Evolutionary conservation across 1,140 invertebrate species (phyloP), one percentile per base, ranked within the genome.

Genomic region (Brachionus asplanchnoidis): DNA sequence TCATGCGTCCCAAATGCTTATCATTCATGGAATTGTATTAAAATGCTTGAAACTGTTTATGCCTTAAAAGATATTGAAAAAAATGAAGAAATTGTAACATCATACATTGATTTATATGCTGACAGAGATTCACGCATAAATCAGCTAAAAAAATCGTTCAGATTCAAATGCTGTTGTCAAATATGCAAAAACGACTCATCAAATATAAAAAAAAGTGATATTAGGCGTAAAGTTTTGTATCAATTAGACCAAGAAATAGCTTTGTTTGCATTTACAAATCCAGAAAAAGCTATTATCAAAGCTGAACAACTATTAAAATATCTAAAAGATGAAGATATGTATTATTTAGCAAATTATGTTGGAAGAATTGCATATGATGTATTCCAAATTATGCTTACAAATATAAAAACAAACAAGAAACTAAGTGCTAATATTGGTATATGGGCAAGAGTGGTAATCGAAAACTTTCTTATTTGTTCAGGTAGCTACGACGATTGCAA

Each of bases 191-290:
- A 50, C n/a, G n/a, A 46, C 14, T 7, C 20, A 12, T 50, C 17
- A 14, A 44, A 77, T 77, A 26, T 26, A 9, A 77, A 77, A 77
- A 77, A 77, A 77, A 77, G 73, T n/a, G 73, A 77, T 32, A 77
- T 77, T 77, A 46, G 73, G 50, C n/a, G 73, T n/a, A 77, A 77
- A 26, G 73, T 77, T 28, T 50, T 77, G 20, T 26, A 17, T 9
- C 73, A 77, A 77, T 77, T 77, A 46, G 73, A 77, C 17, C 17
- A 77, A 77, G 73, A 77, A 46, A 53, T 77, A 77, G 73, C 73
- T 7, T 26, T 26, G 11, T 50, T 77, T 11, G 73, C 73, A n/a
- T 77, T 44, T 23, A 50, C 42, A 12, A 1, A n/a, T 23, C 73
- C 73, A 23, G 73, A 77, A 77, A 77, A 77, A 50, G 73, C 73